Percentiles rank a stretch among this genome's conserved stretches.
phyloP scores from a whole-genome alignment of 2,113 vertebrate species.

The Hemiprocne comata region DNA sequence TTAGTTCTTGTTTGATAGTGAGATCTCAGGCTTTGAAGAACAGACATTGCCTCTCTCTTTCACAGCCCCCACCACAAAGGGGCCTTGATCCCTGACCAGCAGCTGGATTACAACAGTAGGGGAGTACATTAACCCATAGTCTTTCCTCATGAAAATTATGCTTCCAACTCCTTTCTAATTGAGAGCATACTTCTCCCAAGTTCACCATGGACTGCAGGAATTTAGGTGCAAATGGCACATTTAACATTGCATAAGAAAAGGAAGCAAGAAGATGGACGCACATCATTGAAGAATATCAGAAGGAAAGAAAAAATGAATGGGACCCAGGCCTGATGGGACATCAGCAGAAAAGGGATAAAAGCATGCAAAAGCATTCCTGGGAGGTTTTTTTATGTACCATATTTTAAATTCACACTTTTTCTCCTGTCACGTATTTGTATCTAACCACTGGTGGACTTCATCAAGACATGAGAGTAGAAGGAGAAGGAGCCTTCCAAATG shows the following conservation, averaged over 20 bases:
- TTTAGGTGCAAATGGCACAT: neutral
- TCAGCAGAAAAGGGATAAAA: neutral
- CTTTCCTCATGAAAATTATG: neutral
- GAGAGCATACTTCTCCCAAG: neutral
- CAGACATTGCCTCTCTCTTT: neutral
- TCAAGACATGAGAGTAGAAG: neutral
- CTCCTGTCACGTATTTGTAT: neutral
- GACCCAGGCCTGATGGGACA: neutral
- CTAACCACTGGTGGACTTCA: neutral
- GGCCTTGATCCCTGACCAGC: neutral
- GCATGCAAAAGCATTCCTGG: neutral
- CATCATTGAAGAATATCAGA: neutral
- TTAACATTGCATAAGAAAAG: fast-evolving
- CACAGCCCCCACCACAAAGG: neutral
- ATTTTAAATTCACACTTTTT: neutral
- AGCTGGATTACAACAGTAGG: neutral
- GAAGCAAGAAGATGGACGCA: neutral
- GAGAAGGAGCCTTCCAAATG: neutral
- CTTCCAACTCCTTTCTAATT: neutral
- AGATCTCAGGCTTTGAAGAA: neutral
- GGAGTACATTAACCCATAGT: neutral
- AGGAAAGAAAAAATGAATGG: neutral
- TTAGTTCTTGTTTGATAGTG: neutral
- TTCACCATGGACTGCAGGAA: neutral
- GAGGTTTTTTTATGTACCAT: neutral